A percentile compares a stretch with the other conserved stretches of the same genome.
Evolutionary conservation across 2,888 invertebrate species (phyloP).

Genomic region (Tricholauxania praeusta): DNA sequence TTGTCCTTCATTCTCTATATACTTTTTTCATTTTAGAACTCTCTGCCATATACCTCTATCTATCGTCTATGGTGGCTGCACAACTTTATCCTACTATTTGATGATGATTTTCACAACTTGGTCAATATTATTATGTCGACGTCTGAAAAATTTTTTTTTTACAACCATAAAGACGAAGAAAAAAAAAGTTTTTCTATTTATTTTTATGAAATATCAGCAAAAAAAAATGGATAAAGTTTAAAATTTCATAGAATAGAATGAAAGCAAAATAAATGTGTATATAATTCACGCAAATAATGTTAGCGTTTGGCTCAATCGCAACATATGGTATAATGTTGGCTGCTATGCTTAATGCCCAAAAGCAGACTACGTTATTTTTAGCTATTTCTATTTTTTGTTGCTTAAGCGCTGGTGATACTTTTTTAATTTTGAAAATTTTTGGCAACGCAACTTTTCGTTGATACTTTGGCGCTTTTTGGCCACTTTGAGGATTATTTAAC

Average conservation of each 20-base stretch:
- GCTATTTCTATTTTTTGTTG: too few species aligned
- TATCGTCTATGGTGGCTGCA: too few species aligned
- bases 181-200: slow-evolving; percentile 18
- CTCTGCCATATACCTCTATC: background rate
- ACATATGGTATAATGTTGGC: slow-evolving; percentile 36
- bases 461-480: too few species aligned
- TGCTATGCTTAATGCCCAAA: slow-evolving; percentile 15
- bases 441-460: too few species aligned
- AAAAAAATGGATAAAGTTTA: slow-evolving; percentile 1
- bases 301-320: slow-evolving; percentile 39
- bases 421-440: too few species aligned
- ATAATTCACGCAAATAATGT: slow-evolving; percentile 36
- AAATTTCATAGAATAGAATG: background rate
- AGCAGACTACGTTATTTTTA: background rate
- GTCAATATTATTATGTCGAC: slow-evolving; percentile 25
- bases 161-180: background rate
- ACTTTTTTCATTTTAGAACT: background rate
- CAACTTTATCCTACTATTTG: too few species aligned
- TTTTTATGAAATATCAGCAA: too few species aligned
- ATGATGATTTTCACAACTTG: background rate
- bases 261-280: too few species aligned
- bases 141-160: slow-evolving; percentile 10
- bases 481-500: too few species aligned
- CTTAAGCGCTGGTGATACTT: too few species aligned
- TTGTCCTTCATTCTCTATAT: background rate